phyloP scores from a whole-genome alignment of 2,888 invertebrate genomes.

The Mesoligia furuncula region DNA sequence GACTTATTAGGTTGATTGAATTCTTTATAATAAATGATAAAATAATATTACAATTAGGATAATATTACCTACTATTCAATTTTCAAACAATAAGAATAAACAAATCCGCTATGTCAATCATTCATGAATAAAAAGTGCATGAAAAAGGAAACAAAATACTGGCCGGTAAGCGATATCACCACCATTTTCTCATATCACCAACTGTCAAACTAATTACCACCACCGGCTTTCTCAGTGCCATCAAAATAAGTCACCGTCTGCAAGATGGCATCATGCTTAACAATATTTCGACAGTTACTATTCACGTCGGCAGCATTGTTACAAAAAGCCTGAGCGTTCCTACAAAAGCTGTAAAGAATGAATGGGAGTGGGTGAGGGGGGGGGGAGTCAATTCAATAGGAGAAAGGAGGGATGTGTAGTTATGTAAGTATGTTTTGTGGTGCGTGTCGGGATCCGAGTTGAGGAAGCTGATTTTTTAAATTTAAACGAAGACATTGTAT shows the following conservation, averaged over 20 bases:
- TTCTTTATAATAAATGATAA: not conserved
- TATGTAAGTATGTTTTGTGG: conserved; percentile 87
- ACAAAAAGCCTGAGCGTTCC: conserved; percentile 86
- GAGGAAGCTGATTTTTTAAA: conserved; percentile 63
- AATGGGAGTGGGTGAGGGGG: conserved; percentile 82
- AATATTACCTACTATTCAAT: not conserved
- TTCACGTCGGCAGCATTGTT: conserved; percentile 82
- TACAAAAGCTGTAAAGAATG: conserved; percentile 89
- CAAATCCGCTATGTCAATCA: not conserved
- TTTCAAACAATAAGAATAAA: not conserved
- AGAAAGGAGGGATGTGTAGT: conserved; percentile 85
- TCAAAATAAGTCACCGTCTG: conserved; percentile 66
- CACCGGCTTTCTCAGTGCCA: conserved; percentile 47
- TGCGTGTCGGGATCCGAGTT: conserved; percentile 74
- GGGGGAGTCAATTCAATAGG: conserved; percentile 83
- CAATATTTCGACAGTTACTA: conserved; percentile 87
- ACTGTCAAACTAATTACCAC: conserved; percentile 47
- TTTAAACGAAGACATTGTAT: conserved; percentile 51
- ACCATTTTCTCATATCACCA: not conserved
- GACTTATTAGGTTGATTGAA: not conserved
- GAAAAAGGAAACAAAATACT: not conserved
- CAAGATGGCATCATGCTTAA: conserved; percentile 81
- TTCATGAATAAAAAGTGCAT: not conserved
- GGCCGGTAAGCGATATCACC: not conserved
- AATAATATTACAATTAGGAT: not conserved